A percentile compares a stretch with the other conserved stretches of the same genome.
These are phyloP conservation scores for Oscheius sp. DNA, from an alignment of 2,888 invertebrate genomes.

Conservation along the genomic window DNA sequence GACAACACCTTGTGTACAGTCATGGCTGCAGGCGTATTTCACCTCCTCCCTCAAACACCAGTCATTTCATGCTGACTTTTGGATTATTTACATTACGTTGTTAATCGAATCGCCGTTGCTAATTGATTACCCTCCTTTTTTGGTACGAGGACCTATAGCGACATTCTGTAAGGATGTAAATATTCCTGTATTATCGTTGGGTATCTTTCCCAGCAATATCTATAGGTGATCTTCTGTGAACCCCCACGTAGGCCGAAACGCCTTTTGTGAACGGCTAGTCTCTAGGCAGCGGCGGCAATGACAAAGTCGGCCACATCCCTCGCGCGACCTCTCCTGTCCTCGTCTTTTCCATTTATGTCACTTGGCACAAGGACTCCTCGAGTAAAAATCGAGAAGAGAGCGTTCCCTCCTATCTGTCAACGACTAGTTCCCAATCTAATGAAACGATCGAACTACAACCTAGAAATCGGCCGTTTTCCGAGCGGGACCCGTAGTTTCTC, in stretches of 20 bases:
- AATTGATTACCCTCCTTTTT: no score
- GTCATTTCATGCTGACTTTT: no score
- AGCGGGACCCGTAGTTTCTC: background rate
- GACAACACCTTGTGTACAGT: no score
- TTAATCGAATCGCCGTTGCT: no score
- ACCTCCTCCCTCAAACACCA: no score
- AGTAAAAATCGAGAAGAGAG: background rate
- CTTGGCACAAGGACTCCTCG: background rate
- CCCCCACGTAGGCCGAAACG: constrained; percentile 11
- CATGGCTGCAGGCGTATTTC: no score
- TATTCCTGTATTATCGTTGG: background rate
- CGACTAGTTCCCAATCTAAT: constrained; percentile 22
- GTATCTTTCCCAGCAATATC: background rate
- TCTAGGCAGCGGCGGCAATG: constrained; percentile 19
- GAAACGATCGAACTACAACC: constrained; percentile 25
- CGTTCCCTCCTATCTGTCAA: background rate
- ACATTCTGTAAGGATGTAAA: background rate
- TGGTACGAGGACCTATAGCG: no score
- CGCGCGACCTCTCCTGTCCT: constrained; percentile 26
- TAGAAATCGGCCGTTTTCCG: constrained; percentile 2
- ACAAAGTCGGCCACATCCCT: constrained; percentile 23
- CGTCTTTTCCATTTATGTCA: constrained; percentile 21
- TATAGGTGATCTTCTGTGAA: background rate
- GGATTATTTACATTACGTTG: no score
- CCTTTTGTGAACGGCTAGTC: constrained; percentile 24